Conservation (phyloP, 2,888 invertebrate species). For the Drosophila acutilabella region DNA sequence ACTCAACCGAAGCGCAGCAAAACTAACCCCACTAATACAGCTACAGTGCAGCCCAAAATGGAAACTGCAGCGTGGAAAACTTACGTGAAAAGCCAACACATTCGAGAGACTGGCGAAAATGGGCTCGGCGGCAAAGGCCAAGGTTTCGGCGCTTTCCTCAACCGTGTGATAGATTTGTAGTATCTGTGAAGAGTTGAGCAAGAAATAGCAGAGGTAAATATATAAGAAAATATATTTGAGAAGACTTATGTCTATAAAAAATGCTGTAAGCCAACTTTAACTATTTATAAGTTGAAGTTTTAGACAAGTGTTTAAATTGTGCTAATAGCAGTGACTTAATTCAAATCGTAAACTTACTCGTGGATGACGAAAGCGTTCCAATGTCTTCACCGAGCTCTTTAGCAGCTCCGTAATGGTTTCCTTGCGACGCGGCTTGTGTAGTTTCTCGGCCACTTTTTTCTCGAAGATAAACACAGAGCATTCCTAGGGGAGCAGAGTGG, state of each 20-base stretch:
- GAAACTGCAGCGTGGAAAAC: conserved; percentile 52
- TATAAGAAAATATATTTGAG: neutral
- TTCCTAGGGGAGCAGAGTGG: conserved; percentile 88
- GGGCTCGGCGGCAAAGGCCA: conserved; percentile 97
- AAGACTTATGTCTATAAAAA: no score
- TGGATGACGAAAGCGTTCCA: conserved; percentile 94
- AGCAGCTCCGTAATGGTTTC: conserved; percentile 96
- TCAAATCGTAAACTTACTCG: conserved; percentile 85
- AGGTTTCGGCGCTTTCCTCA: conserved; percentile 93
- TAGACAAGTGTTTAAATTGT: no score
- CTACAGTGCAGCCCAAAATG: conserved; percentile 5
- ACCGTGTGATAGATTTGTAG: conserved; percentile 89
- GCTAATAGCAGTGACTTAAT: neutral
- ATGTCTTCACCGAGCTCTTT: conserved; percentile 90
- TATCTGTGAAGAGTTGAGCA: conserved; percentile 83
- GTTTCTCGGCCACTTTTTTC: conserved; percentile 95
- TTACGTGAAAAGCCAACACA: conserved; percentile 93
- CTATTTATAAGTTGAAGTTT: no score
- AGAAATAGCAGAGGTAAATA: neutral
- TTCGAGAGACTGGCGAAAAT: conserved; percentile 95
- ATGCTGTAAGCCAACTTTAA: no score
- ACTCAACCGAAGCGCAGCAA: neutral
- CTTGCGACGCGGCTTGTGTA: conserved; percentile 95
- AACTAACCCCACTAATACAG: conserved; percentile 3
- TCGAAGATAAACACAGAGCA: conserved; percentile 97